Evolutionary conservation across 1,140 invertebrate species (phyloP).

Genomic region (Mizuhopecten yessoensis): DNA sequence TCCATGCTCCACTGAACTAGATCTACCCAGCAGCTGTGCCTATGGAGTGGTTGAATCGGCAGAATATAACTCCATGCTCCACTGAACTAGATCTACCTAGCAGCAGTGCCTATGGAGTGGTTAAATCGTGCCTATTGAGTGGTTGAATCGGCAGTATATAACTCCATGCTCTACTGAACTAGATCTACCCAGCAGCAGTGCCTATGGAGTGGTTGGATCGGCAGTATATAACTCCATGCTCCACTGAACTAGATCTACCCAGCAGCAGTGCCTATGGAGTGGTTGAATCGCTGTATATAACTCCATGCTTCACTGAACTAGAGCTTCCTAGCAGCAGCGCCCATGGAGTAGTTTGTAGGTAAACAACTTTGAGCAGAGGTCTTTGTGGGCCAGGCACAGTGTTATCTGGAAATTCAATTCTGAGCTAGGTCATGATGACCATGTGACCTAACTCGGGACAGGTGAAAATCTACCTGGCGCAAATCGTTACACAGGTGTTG

Average conservation of each 20-base stretch:
- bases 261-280: not conserved
- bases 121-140: not conserved
- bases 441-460: conserved; percentile 31
- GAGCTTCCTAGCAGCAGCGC: not conserved
- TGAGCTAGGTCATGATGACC: conserved; percentile 15
- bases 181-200: not conserved
- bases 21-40: too few species aligned
- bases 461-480: not conserved
- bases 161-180: not conserved
- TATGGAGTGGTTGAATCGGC: too few species aligned
- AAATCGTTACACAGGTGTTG: not conserved
- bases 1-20: too few species aligned
- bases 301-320: not conserved
- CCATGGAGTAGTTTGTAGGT: not conserved
- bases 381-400: not conserved
- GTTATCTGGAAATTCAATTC: conserved; percentile 29
- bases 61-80: too few species aligned
- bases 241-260: not conserved
- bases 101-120: not conserved
- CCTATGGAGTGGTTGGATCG: not conserved
- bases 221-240: not conserved
- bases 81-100: not conserved
- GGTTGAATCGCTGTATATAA: not conserved
- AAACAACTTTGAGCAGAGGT: not conserved
- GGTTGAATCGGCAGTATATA: not conserved